These are phyloP conservation scores for Nannospalax galili DNA, from an alignment of 2,113 vertebrate species.

Conservation along the genomic window DNA sequence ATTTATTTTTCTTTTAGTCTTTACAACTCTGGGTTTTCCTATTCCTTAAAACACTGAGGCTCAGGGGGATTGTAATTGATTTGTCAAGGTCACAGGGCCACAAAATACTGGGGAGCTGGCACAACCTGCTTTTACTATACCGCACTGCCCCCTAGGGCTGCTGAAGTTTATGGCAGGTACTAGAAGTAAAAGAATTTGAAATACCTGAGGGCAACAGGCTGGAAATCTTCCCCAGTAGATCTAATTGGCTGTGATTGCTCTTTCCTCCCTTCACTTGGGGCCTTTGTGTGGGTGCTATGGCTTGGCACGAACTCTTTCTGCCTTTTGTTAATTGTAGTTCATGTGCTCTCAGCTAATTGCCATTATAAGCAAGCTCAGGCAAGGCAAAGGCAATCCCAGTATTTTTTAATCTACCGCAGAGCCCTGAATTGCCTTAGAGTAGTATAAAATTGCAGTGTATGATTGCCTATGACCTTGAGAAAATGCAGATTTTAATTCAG, in stretches of 20 bases:
- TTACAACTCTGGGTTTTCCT: background rate
- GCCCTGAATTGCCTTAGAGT: slow-evolving; percentile 10
- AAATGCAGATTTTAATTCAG: slow-evolving; percentile 1
- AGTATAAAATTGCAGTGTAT: background rate
- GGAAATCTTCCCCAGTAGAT: background rate
- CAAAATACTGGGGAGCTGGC: fast-evolving
- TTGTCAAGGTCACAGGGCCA: background rate
- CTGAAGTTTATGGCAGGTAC: background rate
- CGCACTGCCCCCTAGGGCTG: slow-evolving; percentile 55
- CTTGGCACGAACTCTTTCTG: background rate
- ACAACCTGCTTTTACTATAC: slow-evolving; percentile 12
- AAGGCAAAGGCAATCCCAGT: background rate
- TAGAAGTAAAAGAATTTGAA: background rate
- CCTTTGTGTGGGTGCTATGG: background rate
- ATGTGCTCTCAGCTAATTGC: slow-evolving; percentile 36
- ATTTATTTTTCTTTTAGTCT: background rate
- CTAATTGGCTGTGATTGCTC: slow-evolving; percentile 4
- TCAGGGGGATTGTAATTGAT: background rate
- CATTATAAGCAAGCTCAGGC: slow-evolving; percentile 43
- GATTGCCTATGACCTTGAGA: slow-evolving; percentile 29
- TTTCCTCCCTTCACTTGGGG: background rate
- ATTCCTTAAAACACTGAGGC: background rate
- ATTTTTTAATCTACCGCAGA: slow-evolving; percentile 44
- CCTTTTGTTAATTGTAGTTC: slow-evolving; percentile 58
- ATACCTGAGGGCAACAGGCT: background rate